These are phyloP conservation scores for Scopus umbretta DNA, from an alignment of 2,113 vertebrate genomes.

Conservation along the genomic window DNA sequence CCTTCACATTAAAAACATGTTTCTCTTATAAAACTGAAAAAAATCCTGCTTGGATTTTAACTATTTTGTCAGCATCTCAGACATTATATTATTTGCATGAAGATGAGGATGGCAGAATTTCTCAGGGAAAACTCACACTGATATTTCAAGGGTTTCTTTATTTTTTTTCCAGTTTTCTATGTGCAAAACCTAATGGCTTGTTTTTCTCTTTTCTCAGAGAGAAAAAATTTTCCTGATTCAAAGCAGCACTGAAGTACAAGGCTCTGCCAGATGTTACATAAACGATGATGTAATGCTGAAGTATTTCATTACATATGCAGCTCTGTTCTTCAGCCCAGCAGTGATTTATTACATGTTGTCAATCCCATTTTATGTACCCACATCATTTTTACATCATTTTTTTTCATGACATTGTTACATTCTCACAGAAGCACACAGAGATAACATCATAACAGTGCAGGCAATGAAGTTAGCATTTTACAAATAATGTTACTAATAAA, in stretches of 20 bases:
- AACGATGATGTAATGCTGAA: conserved; percentile 77
- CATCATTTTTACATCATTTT: conserved; percentile 78
- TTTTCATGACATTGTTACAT: conserved; percentile 72
- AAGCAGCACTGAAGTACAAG: conserved; percentile 68
- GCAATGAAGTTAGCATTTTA: conserved; percentile 70
- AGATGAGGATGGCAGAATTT: neutral
- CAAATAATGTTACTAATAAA: conserved; percentile 71
- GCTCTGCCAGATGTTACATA: conserved; percentile 76
- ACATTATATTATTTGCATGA: neutral
- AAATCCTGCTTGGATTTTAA: neutral
- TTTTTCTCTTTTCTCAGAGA: neutral
- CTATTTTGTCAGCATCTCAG: neutral
- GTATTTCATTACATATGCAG: conserved; percentile 75
- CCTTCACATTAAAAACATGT: neutral
- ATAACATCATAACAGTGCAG: conserved; percentile 57
- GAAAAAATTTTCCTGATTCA: conserved; percentile 54
- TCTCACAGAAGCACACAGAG: conserved; percentile 68
- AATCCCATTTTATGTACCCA: conserved; percentile 71
- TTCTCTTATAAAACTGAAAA: neutral
- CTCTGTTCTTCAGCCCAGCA: conserved; percentile 68
- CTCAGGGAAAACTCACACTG: neutral
- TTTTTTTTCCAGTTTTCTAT: conserved; percentile 11
- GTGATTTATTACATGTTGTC: conserved; percentile 78
- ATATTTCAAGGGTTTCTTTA: conserved; percentile 21
- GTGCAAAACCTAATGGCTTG: conserved; percentile 52